phyloP scores from a whole-genome alignment of 2,888 invertebrate genomes.

The Liposcelis brunnea region DNA sequence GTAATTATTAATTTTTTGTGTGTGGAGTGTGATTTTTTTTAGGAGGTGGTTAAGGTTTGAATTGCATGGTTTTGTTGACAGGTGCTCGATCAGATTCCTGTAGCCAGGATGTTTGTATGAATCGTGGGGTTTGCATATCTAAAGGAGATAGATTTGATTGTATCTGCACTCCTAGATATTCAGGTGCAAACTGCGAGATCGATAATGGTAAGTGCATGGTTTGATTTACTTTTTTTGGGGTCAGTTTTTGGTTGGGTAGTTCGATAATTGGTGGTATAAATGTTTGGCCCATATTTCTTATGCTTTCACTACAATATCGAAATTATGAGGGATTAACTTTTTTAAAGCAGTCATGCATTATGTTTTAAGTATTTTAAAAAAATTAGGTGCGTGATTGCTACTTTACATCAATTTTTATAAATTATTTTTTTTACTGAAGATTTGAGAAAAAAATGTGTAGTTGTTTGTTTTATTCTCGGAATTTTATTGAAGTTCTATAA shows the following conservation, averaged over 20 bases:
- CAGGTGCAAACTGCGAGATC: slow-evolving; percentile 74
- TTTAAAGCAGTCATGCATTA: too few species aligned
- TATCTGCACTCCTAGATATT: slow-evolving; percentile 65
- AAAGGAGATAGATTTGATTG: slow-evolving; percentile 65
- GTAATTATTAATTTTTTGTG: slow-evolving; percentile 19
- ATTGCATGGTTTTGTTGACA: slow-evolving; percentile 10
- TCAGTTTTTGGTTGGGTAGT: background rate
- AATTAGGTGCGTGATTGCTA: too few species aligned
- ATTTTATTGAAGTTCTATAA: too few species aligned
- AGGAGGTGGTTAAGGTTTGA: background rate
- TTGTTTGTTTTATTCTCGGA: too few species aligned
- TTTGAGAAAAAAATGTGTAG: too few species aligned
- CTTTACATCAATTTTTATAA: too few species aligned
- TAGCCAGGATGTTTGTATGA: slow-evolving; percentile 63
- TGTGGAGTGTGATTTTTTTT: background rate
- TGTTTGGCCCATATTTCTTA: background rate
- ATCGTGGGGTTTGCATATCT: slow-evolving; percentile 63
- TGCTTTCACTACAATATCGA: slow-evolving; percentile 5
- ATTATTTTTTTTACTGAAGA: too few species aligned
- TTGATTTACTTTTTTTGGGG: background rate
- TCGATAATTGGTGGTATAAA: background rate
- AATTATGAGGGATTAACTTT: too few species aligned
- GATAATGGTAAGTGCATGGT: slow-evolving; percentile 35
- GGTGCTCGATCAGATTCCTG: slow-evolving; percentile 43
- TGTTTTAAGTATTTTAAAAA: too few species aligned